Conservation (phyloP, 2,888 invertebrate species). For the Torymus auratus region DNA sequence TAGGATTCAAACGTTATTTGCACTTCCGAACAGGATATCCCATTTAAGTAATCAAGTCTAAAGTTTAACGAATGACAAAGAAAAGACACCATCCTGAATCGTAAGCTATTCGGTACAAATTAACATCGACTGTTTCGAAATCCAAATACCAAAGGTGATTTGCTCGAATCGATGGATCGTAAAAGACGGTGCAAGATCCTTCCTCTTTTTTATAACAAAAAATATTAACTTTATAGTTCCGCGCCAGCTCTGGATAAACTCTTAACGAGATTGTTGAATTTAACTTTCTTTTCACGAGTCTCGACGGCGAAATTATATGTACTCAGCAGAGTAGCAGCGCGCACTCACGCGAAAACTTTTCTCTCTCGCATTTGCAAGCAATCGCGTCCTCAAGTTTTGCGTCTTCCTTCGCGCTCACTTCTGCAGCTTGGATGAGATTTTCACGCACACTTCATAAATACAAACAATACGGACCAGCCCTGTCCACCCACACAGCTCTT, state of each 20-base stretch:
- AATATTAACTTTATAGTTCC: slow-evolving; percentile 25
- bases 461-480: no score
- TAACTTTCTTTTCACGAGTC: slow-evolving; percentile 43
- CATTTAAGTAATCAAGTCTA: no score
- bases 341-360: slow-evolving; percentile 25
- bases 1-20: no score
- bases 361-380: slow-evolving; percentile 32
- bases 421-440: not conserved
- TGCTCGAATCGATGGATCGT: not conserved
- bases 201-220: slow-evolving; percentile 8
- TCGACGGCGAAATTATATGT: slow-evolving; percentile 42
- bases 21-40: no score
- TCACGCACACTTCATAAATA: not conserved
- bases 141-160: not conserved
- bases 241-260: slow-evolving; percentile 18
- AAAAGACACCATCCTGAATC: no score
- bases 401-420: slow-evolving; percentile 25
- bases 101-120: no score
- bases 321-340: slow-evolving; percentile 13
- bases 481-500: no score
- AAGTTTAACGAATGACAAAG: no score
- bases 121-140: not conserved
- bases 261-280: slow-evolving; percentile 45
- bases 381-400: slow-evolving; percentile 48
- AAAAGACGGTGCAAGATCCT: not conserved